Conservation (phyloP, 2,888 invertebrate genomes). For the Bellardia pandia region DNA sequence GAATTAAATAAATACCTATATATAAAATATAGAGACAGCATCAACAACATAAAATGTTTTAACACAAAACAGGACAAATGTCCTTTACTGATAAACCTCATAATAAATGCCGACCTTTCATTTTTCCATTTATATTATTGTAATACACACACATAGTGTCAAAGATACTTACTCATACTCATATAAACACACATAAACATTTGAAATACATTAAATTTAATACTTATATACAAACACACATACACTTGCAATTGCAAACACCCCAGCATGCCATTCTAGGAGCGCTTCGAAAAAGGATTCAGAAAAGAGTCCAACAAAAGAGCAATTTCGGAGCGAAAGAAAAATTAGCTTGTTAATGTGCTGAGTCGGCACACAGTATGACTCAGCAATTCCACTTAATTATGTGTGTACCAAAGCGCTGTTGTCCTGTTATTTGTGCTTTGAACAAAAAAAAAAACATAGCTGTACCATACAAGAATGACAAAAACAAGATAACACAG, state of each 20-base stretch:
- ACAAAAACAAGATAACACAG: too few species aligned
- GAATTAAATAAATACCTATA: slow-evolving; percentile 4
- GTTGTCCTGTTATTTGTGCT: too few species aligned
- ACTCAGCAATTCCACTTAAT: too few species aligned
- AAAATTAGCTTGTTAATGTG: too few species aligned
- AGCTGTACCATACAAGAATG: too few species aligned
- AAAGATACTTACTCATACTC: not conserved
- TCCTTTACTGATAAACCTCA: slow-evolving; percentile 83
- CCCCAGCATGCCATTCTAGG: too few species aligned
- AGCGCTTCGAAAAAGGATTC: too few species aligned
- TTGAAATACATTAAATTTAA: slow-evolving; percentile 45
- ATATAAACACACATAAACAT: slow-evolving; percentile 48
- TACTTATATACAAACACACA: slow-evolving; percentile 27
- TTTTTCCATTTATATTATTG: slow-evolving; percentile 84
- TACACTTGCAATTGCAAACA: not conserved
- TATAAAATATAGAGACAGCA: slow-evolving; percentile 39
- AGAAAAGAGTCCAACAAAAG: too few species aligned
- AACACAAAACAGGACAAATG: slow-evolving; percentile 81
- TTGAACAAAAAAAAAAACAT: too few species aligned
- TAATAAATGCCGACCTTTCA: slow-evolving; percentile 84
- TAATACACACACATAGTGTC: slow-evolving; percentile 65
- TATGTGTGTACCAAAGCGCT: too few species aligned
- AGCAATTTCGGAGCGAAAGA: too few species aligned
- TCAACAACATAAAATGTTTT: slow-evolving; percentile 49
- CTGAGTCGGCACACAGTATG: too few species aligned